Base-by-base conservation (phyloP, 1,140 invertebrate species). In the Drosophila kikkawai region DNA sequence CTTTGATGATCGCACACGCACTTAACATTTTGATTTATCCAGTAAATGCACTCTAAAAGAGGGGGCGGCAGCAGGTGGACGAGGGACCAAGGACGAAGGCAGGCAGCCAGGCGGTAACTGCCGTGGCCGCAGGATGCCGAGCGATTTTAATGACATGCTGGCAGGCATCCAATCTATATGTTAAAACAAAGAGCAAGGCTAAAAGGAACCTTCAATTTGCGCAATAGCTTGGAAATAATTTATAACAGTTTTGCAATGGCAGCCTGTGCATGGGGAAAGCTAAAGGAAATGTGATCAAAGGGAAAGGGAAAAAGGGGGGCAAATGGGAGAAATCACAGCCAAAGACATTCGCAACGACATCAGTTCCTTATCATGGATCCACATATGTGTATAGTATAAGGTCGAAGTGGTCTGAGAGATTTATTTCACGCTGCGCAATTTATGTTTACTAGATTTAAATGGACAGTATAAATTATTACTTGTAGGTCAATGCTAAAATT, bases 181-280 rank as follows among this genome's bases (percentile, higher is more conserved):
- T 81, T 86, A 86, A 86, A 76, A 82, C 83, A 86, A 86, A 80
- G 57, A 87, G 76, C 73, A 44, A 53, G 60, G 67, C 71, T 80
- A 78, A 88, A 83, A 88, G 84, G 66, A 87, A 70, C 80, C 80
- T 88, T 83, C 83, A 74, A 87, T 80, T 88, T 88, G 84, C 60
- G 56, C 83, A 87, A 83, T 83, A 87, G 83, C 80, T 80, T 80
- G 83, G 84, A 87, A 87, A 87, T 87, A 87, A 87, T 88, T 86
- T 86, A 88, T 83, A 86, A 86, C 83, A 83, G 67, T 80, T 83
- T 75, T 83, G 64, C 79, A 82, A 74, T 75, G 75, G 53, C 73
- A 77, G 29, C 36, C 36, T n/a, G 63, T 15, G 41, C 19, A 44
- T 1, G 19, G 26, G 0, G 39, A 51, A 45, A 29, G 19, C 9